phyloP scores from a whole-genome alignment of 2,113 vertebrate genomes.

The Antechinus flavipes region DNA sequence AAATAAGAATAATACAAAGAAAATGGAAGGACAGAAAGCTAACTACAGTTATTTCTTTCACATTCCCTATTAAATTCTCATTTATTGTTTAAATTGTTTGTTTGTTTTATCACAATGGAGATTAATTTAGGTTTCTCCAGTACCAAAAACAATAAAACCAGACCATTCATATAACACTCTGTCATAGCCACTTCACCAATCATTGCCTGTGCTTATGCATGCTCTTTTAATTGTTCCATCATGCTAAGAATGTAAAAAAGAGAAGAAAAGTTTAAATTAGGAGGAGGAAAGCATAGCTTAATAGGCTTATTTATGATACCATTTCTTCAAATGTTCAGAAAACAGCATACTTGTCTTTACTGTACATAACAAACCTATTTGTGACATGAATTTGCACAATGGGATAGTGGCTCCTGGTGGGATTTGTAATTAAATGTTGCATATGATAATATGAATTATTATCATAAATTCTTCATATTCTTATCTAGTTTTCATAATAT shows the following conservation, averaged over 20 bases:
- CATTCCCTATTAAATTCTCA: constrained; percentile 82
- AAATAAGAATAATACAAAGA: neutral
- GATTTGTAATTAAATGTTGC: constrained; percentile 74
- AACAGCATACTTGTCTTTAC: constrained; percentile 79
- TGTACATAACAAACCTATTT: constrained; percentile 78
- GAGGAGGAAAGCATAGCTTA: constrained; percentile 73
- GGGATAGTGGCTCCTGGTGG: constrained; percentile 88
- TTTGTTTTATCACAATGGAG: constrained; percentile 85
- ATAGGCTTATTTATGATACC: constrained; percentile 79
- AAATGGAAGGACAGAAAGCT: neutral
- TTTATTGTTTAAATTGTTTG: constrained; percentile 86
- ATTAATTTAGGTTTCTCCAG: constrained; percentile 84
- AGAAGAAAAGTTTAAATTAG: no score
- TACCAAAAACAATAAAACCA: constrained; percentile 83
- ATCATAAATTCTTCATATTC: no score
- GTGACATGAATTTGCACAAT: constrained; percentile 81
- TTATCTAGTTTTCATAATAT: no score
- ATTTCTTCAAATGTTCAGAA: constrained; percentile 89
- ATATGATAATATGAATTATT: no score
- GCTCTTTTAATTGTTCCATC: constrained; percentile 75
- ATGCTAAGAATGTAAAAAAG: constrained; percentile 79
- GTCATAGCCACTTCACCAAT: constrained; percentile 82
- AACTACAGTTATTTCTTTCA: no score
- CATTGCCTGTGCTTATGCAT: constrained; percentile 87
- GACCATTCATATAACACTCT: constrained; percentile 84